Base-by-base conservation (phyloP, 2,888 invertebrate species). In the Andrena flavipes region DNA sequence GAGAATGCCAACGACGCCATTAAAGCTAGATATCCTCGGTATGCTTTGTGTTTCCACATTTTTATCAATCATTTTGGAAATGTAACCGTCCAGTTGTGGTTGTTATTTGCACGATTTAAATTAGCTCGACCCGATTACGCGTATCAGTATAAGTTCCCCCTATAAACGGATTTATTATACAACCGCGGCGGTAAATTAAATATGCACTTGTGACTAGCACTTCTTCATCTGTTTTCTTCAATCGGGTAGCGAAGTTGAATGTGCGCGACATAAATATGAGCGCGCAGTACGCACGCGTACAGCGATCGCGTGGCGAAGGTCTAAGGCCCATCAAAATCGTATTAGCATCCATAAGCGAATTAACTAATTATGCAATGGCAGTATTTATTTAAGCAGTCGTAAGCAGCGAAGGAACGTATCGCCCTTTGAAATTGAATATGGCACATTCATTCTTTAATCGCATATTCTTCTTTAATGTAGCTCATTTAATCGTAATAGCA, bases 1-100 rank as follows among this genome's bases (percentile, higher is more conserved):
- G 64, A 90, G 80, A 60, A 88, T 92, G 91, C 79, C 91, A 84
- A 89, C 91, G 80, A 88, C 87, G 35, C 90, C 91, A 70, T 87
- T 92, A 49, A 90, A 86, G 79, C 82, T 89, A 73, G 90, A 89
- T 69, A 83, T 85, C 33, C 80, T 87, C 59, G 90, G 90, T 91
- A 88, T 54, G 88, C 87, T 81, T 74, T 35, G 26, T 69, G 23
- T 76, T 65, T 2, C 16, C 56, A 64, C 51, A 64, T 83, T 76
- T 4, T 51, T 33, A 69, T 69, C 65, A 77, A 35, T 83, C 20
- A 51, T 10, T 67, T 42, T 35, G 26, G 56, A 23, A 29, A 65
- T 42, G 30, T 26, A 29, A 49, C 6, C 23, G 33, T 23, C 33
- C 29, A 10, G 20, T 29, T 48, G 13, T 20, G 30, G 7, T 75